These are phyloP conservation scores for Scaptomyza flava DNA, from an alignment of 2,888 invertebrate genomes.

Conservation along the genomic window DNA sequence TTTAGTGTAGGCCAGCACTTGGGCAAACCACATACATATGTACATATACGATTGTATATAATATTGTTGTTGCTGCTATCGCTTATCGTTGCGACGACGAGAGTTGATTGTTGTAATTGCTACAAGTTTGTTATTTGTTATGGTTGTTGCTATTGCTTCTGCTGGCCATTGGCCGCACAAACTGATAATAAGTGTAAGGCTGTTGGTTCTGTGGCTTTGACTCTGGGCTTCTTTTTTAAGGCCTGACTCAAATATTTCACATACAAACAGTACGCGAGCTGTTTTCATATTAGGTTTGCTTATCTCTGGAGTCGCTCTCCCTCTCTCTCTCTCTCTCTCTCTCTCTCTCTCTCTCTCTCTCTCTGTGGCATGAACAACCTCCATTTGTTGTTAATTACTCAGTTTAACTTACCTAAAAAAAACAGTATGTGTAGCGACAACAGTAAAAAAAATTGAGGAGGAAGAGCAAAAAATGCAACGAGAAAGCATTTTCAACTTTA, in stretches of 20 bases:
- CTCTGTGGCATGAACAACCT: conserved; percentile 13
- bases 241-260: conserved; percentile 44
- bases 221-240: conserved; percentile 26
- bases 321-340: neutral
- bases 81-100: conserved; percentile 47
- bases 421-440: neutral
- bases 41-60: conserved; percentile 17
- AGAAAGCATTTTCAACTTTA: conserved; percentile 51
- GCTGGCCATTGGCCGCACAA: conserved; percentile 58
- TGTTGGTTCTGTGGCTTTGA: conserved; percentile 2
- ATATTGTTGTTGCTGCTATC: conserved; percentile 36
- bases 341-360: conserved; percentile 6
- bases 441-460: neutral
- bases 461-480: neutral
- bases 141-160: conserved; percentile 4
- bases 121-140: conserved; percentile 37
- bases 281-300: conserved; percentile 44
- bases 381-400: conserved; percentile 59
- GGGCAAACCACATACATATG: conserved; percentile 31
- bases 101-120: conserved; percentile 70
- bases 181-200: conserved; percentile 41
- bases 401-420: conserved; percentile 40
- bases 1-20: conserved; percentile 62
- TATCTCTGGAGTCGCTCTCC: conserved; percentile 29
- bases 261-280: conserved; percentile 16